These are phyloP conservation scores for Branchinecta lynchi DNA, from an alignment of 1,140 invertebrate genomes.

Conservation along the genomic window DNA sequence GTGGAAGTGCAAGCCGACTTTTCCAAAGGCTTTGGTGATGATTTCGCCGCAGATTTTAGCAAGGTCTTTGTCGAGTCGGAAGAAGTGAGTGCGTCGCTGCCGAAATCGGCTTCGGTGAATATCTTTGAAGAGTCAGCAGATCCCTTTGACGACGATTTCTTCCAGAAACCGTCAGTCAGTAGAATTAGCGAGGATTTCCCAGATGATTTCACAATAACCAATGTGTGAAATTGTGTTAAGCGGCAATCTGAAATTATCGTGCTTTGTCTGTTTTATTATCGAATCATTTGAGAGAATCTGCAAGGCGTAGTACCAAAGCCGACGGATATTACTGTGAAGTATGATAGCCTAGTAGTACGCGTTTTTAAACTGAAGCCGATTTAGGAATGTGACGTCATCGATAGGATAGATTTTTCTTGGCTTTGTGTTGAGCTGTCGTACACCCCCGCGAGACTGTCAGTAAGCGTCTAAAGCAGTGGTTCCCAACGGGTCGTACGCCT, in stretches of 20 bases:
- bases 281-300: no score
- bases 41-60: constrained; percentile 14
- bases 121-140: constrained; percentile 63
- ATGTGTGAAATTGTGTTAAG: not conserved
- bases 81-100: constrained; percentile 37
- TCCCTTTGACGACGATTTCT: constrained; percentile 72
- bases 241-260: not conserved
- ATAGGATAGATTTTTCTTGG: no score
- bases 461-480: no score
- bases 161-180: constrained; percentile 35
- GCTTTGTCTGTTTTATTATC: no score
- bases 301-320: no score
- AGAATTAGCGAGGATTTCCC: not conserved
- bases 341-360: no score
- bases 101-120: constrained; percentile 71
- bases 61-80: constrained; percentile 17
- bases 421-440: no score
- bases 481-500: no score
- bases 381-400: no score
- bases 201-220: not conserved
- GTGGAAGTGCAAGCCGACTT: constrained; percentile 13
- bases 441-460: no score
- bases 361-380: no score
- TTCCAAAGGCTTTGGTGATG: constrained; percentile 18
- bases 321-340: no score